Evolutionary conservation across 2,113 vertebrate genomes (phyloP).

Genomic region (Carettochelys insculpta): DNA sequence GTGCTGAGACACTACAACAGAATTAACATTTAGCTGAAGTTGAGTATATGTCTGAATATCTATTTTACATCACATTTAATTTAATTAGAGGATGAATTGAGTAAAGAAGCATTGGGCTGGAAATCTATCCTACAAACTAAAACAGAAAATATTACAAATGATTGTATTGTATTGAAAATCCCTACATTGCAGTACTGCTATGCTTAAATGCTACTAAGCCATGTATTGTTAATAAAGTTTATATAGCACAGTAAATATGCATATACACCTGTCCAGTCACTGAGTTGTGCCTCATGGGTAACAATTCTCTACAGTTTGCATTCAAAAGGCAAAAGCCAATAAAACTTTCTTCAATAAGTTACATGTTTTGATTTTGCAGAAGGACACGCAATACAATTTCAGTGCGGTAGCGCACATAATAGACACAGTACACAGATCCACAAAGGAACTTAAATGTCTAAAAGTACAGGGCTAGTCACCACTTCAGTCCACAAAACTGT

Average conservation of each 20-base stretch:
- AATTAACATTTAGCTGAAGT: conserved; percentile 50
- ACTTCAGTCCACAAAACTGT: not conserved
- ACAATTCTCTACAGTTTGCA: not conserved
- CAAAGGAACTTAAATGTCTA: not conserved
- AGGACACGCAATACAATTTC: not conserved
- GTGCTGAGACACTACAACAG: not conserved
- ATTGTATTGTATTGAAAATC: not conserved
- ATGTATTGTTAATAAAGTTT: not conserved
- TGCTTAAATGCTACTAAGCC: not conserved
- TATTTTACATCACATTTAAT: conserved; percentile 55
- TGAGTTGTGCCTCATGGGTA: conserved; percentile 8
- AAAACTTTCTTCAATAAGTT: conserved; percentile 1
- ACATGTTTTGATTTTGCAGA: not conserved
- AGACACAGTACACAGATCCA: not conserved
- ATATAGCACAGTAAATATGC: not conserved
- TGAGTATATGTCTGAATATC: conserved; percentile 44
- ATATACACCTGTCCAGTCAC: not conserved
- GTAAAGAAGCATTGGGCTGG: not conserved
- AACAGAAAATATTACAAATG: not conserved
- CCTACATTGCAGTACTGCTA: not conserved
- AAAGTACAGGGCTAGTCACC: not conserved
- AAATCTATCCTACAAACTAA: not conserved
- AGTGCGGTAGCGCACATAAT: not conserved
- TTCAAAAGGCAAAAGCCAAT: conserved; percentile 7
- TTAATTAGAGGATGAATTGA: conserved; percentile 53